phyloP scores from a whole-genome alignment of 2,888 invertebrate genomes.

The Orgyia antiqua region DNA sequence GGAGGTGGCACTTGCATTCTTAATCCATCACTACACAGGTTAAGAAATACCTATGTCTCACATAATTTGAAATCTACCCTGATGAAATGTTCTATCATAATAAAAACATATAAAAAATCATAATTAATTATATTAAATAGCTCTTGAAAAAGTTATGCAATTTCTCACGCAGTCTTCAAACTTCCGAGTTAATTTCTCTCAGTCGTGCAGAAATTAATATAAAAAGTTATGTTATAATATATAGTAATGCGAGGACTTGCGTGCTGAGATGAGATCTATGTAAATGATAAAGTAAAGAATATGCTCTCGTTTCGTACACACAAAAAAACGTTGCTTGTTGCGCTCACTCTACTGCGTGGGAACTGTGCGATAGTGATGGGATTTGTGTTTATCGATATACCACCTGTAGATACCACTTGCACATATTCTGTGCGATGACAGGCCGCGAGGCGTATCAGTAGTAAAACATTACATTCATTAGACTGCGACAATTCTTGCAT shows the following conservation, averaged over 20 bases:
- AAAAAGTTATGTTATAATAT: conserved; percentile 14
- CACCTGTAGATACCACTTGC: too few species aligned
- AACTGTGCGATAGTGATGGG: conserved; percentile 27
- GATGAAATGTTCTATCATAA: too few species aligned
- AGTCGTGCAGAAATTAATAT: conserved; percentile 11
- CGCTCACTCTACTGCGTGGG: conserved; percentile 26
- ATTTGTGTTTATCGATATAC: conserved; percentile 7
- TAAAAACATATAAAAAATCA: too few species aligned
- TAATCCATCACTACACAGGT: too few species aligned
- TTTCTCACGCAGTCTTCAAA: conserved; percentile 4
- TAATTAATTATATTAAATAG: too few species aligned
- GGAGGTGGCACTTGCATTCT: too few species aligned
- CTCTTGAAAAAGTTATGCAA: neutral
- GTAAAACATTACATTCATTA: too few species aligned
- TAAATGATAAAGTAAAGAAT: conserved; percentile 26
- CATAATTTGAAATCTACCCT: too few species aligned
- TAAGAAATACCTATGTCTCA: too few species aligned
- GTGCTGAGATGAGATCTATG: conserved; percentile 35
- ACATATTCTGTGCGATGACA: too few species aligned
- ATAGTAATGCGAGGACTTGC: conserved; percentile 17
- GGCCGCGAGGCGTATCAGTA: too few species aligned
- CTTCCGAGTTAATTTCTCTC: conserved; percentile 2
- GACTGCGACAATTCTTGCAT: too few species aligned
- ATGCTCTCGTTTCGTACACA: conserved; percentile 28
- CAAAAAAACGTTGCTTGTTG: conserved; percentile 32